These are phyloP conservation scores for Passer montanus DNA, from an alignment of 2,113 vertebrate genomes.

Conservation along the genomic window DNA sequence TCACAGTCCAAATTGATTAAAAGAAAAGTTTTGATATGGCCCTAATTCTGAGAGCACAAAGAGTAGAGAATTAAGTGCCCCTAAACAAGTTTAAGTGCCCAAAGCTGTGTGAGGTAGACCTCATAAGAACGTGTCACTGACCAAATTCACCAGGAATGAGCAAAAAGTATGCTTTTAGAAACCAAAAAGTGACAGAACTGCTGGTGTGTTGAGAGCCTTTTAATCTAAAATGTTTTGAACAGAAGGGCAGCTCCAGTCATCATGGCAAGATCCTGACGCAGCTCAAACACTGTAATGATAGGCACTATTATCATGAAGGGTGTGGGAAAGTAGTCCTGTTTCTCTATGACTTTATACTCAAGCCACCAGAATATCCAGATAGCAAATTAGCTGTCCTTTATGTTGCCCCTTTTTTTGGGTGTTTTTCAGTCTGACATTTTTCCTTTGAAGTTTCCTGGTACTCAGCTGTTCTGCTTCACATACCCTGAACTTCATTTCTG, in stretches of 20 bases:
- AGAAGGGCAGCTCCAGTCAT: not conserved
- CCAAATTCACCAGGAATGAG: not conserved
- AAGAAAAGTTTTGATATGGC: not conserved
- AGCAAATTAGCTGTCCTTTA: not conserved
- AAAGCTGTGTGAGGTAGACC: not conserved
- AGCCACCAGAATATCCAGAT: not conserved
- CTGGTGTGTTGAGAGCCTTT: not conserved
- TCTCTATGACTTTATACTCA: not conserved
- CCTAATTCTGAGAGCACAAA: not conserved
- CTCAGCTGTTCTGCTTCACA: not conserved
- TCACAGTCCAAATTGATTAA: not conserved
- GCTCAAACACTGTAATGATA: not conserved
- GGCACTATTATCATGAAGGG: not conserved
- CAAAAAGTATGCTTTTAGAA: not conserved
- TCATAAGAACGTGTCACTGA: not conserved
- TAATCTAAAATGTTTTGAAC: not conserved
- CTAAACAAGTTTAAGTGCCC: not conserved
- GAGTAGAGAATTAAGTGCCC: not conserved
- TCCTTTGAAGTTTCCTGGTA: not conserved
- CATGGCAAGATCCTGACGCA: accelerated
- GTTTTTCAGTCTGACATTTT: not conserved
- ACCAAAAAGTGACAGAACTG: not conserved
- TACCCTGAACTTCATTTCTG: not conserved
- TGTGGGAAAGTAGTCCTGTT: not conserved
- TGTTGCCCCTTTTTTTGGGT: not conserved